Evolutionary conservation across 2,113 vertebrate genomes (phyloP), one percentile per base, ranked within the genome.

Genomic region (Aptenodytes forsteri): DNA sequence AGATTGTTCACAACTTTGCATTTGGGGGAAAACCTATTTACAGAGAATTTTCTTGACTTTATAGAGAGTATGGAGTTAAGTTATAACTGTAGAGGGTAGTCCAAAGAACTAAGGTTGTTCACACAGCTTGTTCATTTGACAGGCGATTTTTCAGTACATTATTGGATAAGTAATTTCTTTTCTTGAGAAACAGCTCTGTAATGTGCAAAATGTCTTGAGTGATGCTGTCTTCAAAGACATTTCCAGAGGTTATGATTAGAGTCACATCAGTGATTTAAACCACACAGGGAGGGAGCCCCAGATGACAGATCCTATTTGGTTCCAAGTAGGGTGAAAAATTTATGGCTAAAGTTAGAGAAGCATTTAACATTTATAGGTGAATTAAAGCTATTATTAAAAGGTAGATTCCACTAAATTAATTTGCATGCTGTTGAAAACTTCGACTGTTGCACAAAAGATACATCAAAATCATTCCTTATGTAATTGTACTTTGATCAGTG

Each of bases 11-110:
- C 93, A 90, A 89, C 34, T 93, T 90, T 86, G 46, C 52, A 49
- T 92, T 40, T 87, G 47, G 18, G n/a, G 27, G 19, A 52, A 79
- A 97, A 82, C n/a, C 42, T 94, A 77, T 91, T 96, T 96, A 69
- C 27, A 83, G 52, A 82, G 27, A 89, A 83, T 91, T 91, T 88
- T 96, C 64, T 96, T 95, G 84, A 90, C 77, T 94, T 95, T 95
- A 67, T 36, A 54, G 44, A 44, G 50, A 70, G 26, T 72, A 81
- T 80, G 59, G 76, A 94, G 56, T 64, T 58, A 62, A 97, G 83
- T 95, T 89, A 58, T 83, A 91, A 96, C 83, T 95, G 14, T 34
- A 85, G 62, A 95, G 85, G 67, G 30, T 65, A 96, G 92, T 86
- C 56, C 62, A 90, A 89, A 91, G 38, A 81, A 83, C 47, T 50